Base-by-base conservation (phyloP, 2,113 vertebrate genomes). In the Rhabdornis inornatus region DNA sequence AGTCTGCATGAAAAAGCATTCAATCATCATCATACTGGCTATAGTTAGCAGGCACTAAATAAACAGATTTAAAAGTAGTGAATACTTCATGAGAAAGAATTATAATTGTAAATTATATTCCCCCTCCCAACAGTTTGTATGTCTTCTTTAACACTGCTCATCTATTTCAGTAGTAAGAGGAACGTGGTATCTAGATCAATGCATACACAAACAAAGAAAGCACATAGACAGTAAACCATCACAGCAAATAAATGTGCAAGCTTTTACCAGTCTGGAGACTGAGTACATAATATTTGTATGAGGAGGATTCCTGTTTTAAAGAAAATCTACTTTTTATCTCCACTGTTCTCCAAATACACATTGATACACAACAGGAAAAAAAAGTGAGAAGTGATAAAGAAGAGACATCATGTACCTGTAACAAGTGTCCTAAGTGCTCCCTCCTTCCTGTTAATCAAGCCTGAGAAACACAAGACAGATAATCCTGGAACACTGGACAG, bases 121-220 rank as follows among this genome's bases (percentile, higher is more conserved):
- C 2, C 21, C 3, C 19, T 35, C 15, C 12, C 11, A 33, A n/a
- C 0, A 45, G 31, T 45, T 14, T 80, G 1, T 3, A 47, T 10
- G 8, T 24, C 76, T 31, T 37, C 20, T 75, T 61, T 31, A 69
- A 49, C 10, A 59, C 30, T 25, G 40, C 9, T 40, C 25, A 79
- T 18, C 33, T 57, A 5, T 39, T 75, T 37, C 30, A 27, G 18
- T 50, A 53, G 7, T 15, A 30, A 65, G 15, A 63, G 10, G 49
- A 83, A 28, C 11, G 15, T 3, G 13, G 18, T 45, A n/a, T 21
- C 30, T 27, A 78, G 8, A 83, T 6, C 9, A 61, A 80, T 1
- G 3, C 5, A 56, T 19, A 37, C 40, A 6, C 10, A 69, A 53
- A 11, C 7, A 35, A 37, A 68, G 28, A 5, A 76, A 83, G 40